phyloP scores from a whole-genome alignment of 2,888 invertebrate species.

The Aleiodes alternator region DNA sequence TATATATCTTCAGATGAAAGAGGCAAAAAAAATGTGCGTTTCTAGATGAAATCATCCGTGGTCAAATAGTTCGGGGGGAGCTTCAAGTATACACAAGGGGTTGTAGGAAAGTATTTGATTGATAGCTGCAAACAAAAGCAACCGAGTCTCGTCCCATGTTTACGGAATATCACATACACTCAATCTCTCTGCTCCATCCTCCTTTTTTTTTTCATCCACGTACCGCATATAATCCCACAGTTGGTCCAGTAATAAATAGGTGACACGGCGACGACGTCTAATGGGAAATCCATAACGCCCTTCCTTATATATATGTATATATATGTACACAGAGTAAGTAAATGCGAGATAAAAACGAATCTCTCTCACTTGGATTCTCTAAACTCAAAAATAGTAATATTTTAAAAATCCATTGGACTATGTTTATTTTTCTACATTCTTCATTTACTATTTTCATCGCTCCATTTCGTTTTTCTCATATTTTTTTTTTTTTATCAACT shows the following conservation, averaged over 20 bases:
- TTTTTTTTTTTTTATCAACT: background rate
- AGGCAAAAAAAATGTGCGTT: background rate
- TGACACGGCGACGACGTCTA: conserved; percentile 56
- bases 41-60: conserved; percentile 13
- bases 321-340: conserved; percentile 5
- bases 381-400: conserved; percentile 30
- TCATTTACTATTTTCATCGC: background rate
- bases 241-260: conserved; percentile 51
- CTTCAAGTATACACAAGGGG: background rate
- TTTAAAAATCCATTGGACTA: conserved; percentile 9
- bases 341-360: conserved; percentile 11
- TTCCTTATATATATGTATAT: conserved; percentile 11
- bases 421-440: conserved; percentile 2
- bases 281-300: conserved; percentile 65
- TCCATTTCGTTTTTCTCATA: background rate
- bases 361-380: conserved; percentile 19
- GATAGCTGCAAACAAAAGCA: conserved; percentile 34
- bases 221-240: conserved; percentile 32
- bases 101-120: conserved; percentile 19
- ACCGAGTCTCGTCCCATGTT: conserved; percentile 32
- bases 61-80: background rate
- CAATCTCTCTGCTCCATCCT: conserved; percentile 32
- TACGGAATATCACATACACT: conserved; percentile 30
- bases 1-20: no score
- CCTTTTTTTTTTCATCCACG: conserved; percentile 21